Conservation (phyloP, 1,140 invertebrate species). For the Neuroterus valhalla region DNA sequence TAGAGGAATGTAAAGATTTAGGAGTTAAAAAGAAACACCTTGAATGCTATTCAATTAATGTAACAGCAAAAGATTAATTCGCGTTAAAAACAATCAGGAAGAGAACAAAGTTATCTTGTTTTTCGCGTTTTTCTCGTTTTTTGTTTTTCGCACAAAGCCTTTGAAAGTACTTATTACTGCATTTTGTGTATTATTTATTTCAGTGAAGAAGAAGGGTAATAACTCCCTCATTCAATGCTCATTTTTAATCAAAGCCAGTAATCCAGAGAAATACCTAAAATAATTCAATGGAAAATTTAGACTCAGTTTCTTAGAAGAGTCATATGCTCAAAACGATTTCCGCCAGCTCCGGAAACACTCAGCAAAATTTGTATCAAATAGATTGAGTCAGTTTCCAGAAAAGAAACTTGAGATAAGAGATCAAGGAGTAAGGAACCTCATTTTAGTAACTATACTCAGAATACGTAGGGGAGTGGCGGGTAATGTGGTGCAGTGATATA, state of each 20-base stretch:
- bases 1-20: too few species aligned
- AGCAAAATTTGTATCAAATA: slow-evolving; percentile 62
- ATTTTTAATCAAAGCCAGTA: too few species aligned
- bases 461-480: too few species aligned
- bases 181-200: slow-evolving; percentile 77
- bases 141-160: slow-evolving; percentile 46
- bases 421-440: slow-evolving; percentile 9
- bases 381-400: slow-evolving; percentile 43
- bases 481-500: too few species aligned
- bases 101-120: too few species aligned
- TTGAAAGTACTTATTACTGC: slow-evolving; percentile 82
- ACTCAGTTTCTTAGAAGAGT: slow-evolving; percentile 60
- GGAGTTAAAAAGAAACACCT: too few species aligned
- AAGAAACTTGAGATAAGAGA: neutral
- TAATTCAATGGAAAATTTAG: neutral
- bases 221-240: too few species aligned
- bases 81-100: too few species aligned
- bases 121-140: too few species aligned
- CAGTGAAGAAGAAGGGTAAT: slow-evolving; percentile 53
- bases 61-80: too few species aligned
- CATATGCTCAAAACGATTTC: slow-evolving; percentile 63
- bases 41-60: too few species aligned
- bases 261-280: neutral
- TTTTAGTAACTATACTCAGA: too few species aligned
- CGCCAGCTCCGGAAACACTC: slow-evolving; percentile 61